phyloP scores from a whole-genome alignment of 2,888 invertebrate species.

The Micoletzkya japonica region DNA sequence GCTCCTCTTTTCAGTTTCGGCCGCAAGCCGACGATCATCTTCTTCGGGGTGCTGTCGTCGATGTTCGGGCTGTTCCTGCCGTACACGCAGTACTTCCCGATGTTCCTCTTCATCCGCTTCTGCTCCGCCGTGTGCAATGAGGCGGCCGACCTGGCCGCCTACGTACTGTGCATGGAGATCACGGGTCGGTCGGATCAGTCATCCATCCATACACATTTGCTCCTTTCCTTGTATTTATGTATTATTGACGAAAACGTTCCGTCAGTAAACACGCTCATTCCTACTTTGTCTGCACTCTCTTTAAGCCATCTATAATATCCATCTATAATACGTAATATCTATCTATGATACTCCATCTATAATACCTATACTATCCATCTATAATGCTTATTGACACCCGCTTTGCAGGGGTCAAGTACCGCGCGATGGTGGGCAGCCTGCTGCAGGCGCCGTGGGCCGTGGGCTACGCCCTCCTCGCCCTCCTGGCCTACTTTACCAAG shows the following conservation, averaged over 20 bases:
- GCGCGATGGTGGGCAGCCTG: constrained; percentile 63
- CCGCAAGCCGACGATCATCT: constrained; percentile 63
- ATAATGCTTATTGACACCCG: neutral
- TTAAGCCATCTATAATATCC: too few species aligned
- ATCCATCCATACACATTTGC: neutral
- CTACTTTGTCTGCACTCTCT: too few species aligned
- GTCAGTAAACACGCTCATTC: too few species aligned
- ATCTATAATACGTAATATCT: neutral
- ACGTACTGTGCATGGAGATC: constrained; percentile 64
- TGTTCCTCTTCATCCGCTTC: constrained; percentile 59
- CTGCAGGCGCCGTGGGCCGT: constrained; percentile 64
- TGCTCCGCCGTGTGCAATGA: constrained; percentile 56
- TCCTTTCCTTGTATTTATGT: neutral
- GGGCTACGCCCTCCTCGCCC: constrained; percentile 63
- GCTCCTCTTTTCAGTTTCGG: constrained; percentile 54
- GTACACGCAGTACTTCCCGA: constrained; percentile 52
- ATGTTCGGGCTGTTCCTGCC: constrained; percentile 63
- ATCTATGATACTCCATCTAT: neutral
- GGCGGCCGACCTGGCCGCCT: constrained; percentile 63
- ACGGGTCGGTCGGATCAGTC: constrained; percentile 43
- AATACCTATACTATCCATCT: neutral
- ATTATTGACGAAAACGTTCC: neutral
- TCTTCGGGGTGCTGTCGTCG: constrained; percentile 63
- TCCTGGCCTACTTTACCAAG: constrained; percentile 61
- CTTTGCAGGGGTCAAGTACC: constrained; percentile 47